phyloP scores from a whole-genome alignment of 2,797 vertebrate genomes.

The Picus viridis region DNA sequence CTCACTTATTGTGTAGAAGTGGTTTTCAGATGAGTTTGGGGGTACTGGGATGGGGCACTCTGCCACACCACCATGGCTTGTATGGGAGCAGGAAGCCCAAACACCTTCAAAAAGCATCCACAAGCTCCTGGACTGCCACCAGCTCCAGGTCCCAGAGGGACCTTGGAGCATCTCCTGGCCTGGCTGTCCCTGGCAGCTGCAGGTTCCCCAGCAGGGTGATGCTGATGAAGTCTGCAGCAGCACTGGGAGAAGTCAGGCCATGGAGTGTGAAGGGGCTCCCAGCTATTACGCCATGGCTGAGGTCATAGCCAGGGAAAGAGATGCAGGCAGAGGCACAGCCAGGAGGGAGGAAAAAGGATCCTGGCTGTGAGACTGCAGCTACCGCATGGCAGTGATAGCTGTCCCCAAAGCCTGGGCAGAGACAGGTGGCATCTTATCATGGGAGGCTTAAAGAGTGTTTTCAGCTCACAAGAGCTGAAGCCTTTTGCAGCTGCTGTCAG shows the following conservation, averaged over 20 bases:
- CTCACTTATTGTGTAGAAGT: fast-evolving
- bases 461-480: not conserved
- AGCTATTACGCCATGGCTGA: fast-evolving
- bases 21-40: not conserved
- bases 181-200: not conserved
- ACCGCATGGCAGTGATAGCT: fast-evolving
- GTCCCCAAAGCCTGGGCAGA: not conserved
- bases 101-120: not conserved
- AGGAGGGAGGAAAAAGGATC: not conserved
- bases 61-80: not conserved
- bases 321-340: not conserved
- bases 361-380: not conserved
- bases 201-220: fast-evolving
- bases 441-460: not conserved
- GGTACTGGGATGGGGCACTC: not conserved
- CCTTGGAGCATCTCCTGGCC: fast-evolving
- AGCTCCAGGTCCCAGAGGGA: not conserved
- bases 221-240: not conserved
- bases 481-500: not conserved
- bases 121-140: fast-evolving
- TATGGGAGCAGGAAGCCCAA: not conserved
- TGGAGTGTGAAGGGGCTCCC: fast-evolving
- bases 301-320: not conserved
- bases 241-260: not conserved
- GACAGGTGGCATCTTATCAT: fast-evolving